phyloP scores from a whole-genome alignment of 2,113 vertebrate species.

The Cynopterus brachyotis region DNA sequence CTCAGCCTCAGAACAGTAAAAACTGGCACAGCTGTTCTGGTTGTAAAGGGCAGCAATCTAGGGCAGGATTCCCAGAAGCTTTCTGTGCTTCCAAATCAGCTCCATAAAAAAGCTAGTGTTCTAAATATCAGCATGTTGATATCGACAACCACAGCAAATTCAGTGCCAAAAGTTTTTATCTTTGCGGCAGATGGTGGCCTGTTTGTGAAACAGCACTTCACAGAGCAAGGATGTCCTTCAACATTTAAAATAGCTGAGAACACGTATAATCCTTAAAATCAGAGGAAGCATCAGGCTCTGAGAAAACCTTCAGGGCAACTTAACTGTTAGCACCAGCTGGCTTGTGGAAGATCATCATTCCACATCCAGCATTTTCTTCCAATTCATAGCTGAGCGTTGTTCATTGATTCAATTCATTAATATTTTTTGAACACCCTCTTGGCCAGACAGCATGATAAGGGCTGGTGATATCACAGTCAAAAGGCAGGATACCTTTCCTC shows the following conservation, averaged over 20 bases:
- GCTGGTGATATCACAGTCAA: not conserved
- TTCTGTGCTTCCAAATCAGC: conserved; percentile 91
- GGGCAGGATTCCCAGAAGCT: conserved; percentile 90
- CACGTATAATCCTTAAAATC: not conserved
- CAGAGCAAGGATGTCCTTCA: conserved; percentile 16
- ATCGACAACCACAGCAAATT: conserved; percentile 35
- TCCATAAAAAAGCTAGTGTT: conserved; percentile 91
- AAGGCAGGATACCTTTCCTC: not conserved
- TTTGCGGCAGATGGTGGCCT: conserved; percentile 26
- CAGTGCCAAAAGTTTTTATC: not conserved
- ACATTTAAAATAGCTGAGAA: not conserved
- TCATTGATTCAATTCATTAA: not conserved
- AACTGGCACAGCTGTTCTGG: conserved; percentile 86
- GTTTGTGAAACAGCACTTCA: not conserved
- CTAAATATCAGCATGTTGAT: conserved; percentile 87
- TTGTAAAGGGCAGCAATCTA: conserved; percentile 94
- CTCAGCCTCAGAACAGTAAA: not conserved
- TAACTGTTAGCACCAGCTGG: not conserved
- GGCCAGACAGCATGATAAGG: not conserved
- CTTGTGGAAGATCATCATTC: not conserved
- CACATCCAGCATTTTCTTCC: not conserved
- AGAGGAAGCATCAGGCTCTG: not conserved
- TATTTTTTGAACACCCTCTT: not conserved
- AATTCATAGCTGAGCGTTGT: not conserved
- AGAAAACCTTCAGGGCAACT: not conserved